Conservation (phyloP, 1,140 invertebrate species). For the Drosophila parvula region DNA sequence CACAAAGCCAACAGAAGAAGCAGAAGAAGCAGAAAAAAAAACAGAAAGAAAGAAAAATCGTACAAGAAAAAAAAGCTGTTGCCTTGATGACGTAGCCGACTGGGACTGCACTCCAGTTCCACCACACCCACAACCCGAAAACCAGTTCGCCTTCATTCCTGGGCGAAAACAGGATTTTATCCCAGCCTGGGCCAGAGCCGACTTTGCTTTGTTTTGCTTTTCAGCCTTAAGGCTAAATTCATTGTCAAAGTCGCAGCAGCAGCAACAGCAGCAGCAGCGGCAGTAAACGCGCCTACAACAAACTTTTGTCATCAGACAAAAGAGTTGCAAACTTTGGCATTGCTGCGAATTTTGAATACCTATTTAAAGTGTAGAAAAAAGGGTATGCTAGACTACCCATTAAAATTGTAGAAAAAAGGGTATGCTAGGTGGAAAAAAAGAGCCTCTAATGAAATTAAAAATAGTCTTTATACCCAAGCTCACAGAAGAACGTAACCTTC, state of each 20-base stretch:
- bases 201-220: conserved; percentile 47
- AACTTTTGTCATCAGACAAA: conserved; percentile 81
- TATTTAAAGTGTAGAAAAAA: background rate
- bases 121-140: conserved; percentile 67
- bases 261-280: conserved; percentile 26
- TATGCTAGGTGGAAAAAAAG: background rate
- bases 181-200: conserved; percentile 11
- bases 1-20: conserved; percentile 19
- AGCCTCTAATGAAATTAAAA: background rate
- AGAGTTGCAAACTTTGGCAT: conserved; percentile 72
- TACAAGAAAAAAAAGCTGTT: conserved; percentile 43
- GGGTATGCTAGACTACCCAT: background rate
- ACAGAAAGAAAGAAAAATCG: conserved; percentile 19
- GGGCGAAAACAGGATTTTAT: conserved; percentile 68
- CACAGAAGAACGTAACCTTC: no score
- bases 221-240: conserved; percentile 76
- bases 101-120: conserved; percentile 39
- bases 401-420: background rate
- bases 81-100: conserved; percentile 70
- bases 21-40: conserved; percentile 4
- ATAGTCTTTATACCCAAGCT: background rate
- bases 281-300: conserved; percentile 65
- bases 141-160: conserved; percentile 72
- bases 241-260: conserved; percentile 75
- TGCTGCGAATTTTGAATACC: conserved; percentile 20